Evolutionary conservation across 2,888 invertebrate species (phyloP).

Genomic region (Thalpophila matura): DNA sequence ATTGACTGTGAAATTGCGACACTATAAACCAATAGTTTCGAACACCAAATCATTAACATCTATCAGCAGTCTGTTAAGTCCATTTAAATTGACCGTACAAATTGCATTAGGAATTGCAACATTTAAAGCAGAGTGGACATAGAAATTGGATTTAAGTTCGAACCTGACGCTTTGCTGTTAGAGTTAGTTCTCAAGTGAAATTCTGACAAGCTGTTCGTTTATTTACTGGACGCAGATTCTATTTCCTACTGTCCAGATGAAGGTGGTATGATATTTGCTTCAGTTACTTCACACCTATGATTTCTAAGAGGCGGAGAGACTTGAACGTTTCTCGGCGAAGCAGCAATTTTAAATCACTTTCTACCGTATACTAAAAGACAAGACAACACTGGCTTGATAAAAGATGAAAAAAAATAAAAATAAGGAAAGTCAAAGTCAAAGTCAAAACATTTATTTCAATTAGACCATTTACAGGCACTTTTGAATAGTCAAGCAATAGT

Average conservation of each 20-base stretch:
- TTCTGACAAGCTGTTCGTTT: constrained; percentile 17
- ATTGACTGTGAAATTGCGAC: constrained; percentile 17
- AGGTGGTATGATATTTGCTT: constrained; percentile 2
- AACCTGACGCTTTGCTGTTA: constrained; percentile 11
- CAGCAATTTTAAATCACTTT: neutral
- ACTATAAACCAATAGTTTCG: constrained; percentile 3
- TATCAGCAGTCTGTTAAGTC: neutral
- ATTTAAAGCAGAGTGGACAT: neutral
- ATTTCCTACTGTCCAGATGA: constrained; percentile 50
- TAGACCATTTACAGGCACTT: too few species aligned
- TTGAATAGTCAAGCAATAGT: too few species aligned
- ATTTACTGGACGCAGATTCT: constrained; percentile 25
- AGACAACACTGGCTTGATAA: too few species aligned
- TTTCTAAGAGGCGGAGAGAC: neutral
- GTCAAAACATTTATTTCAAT: too few species aligned
- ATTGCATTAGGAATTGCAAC: neutral
- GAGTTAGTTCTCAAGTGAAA: constrained; percentile 16
- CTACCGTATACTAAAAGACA: too few species aligned
- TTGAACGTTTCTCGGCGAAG: neutral
- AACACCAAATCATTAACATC: neutral
- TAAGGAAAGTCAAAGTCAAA: too few species aligned
- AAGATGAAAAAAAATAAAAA: too few species aligned
- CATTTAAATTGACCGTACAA: neutral
- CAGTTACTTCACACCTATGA: neutral
- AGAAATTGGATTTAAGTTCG: constrained; percentile 29